Percentiles rank a stretch among this genome's conserved stretches.
Evolutionary conservation across 2,888 invertebrate genomes (phyloP).

Genomic region (Pterobdella sp.): DNA sequence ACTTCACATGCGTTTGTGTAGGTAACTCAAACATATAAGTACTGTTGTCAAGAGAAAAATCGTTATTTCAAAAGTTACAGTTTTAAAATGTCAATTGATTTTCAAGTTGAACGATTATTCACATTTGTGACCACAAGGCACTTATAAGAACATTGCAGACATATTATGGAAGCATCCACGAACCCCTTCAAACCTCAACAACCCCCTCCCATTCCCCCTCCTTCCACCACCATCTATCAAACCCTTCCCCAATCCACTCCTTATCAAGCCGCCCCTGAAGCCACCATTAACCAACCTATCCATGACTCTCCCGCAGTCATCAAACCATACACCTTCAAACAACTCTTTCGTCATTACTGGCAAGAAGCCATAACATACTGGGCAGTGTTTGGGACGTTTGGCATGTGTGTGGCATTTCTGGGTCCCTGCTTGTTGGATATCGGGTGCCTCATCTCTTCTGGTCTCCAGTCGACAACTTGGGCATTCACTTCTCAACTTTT

Average conservation of each 20-base stretch:
- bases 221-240: neutral
- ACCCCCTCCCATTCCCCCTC: neutral
- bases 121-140: too few relatives aligned
- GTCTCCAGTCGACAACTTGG: conserved; percentile 52
- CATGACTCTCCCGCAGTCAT: neutral
- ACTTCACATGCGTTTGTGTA: too few relatives aligned
- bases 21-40: too few relatives aligned
- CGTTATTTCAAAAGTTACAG: too few relatives aligned
- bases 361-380: conserved; percentile 52
- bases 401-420: conserved; percentile 55
- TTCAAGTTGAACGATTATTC: too few relatives aligned
- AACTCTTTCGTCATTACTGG: conserved; percentile 49
- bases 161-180: neutral
- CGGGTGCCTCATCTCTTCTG: conserved; percentile 52
- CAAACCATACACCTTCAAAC: conserved; percentile 41
- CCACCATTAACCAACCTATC: neutral
- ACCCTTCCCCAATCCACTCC: neutral
- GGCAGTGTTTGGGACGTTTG: conserved; percentile 53
- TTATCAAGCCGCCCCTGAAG: neutral
- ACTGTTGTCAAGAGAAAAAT: too few relatives aligned
- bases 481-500: conserved; percentile 53
- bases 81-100: too few relatives aligned
- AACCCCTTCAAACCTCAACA: neutral
- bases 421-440: conserved; percentile 54
- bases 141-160: neutral